Base-by-base conservation (phyloP, 2,797 vertebrate genomes). In the Leucoraja ocellata region DNA sequence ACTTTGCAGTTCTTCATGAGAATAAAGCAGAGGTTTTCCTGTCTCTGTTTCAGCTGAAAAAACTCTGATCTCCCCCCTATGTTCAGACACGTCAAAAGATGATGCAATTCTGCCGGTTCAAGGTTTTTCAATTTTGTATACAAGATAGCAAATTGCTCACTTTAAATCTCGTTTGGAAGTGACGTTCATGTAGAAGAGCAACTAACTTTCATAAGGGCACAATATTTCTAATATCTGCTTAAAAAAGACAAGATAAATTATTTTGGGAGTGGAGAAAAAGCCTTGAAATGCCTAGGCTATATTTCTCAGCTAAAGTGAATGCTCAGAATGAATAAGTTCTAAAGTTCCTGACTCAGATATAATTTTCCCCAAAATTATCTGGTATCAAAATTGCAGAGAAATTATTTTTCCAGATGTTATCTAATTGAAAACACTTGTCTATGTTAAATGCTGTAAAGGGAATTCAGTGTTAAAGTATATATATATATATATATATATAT, bases 301-400 rank as follows among this genome's bases (percentile, higher is more conserved):
- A 14, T 54, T 91, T 74, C 39, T 74, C 10, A 36, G 9, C 32
- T 74, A 39, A 91, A 91, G 23, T 14, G 23, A 91, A 88, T n/a
- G 16, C 63, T 32, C 65, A 13, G 68, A 74, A 91, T 91, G 68
- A 91, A 73, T 74, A 54, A 74, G 39, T 28, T 76, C 71, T 76
- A 92, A 74, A 46, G 11, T 92, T 92, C 39, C 90, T 39, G 76
- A 46, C 73, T 18, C 90, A 92, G 73, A 39, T 58, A 73, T 76
- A 76, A 92, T 58, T 92, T 92, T 92, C 39, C 68, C 46, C 16
- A 11, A 92, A 71, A 76, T 74, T 92, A 73, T 28, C 54, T 16
- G 13, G 90, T 76, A 92, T 92, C 36, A 92, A 91, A 92, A 92
- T 25, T 92, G 73, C 46, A 46, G 39, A 76, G n/a, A 92, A 92